Base-by-base conservation (phyloP, 2,888 invertebrate species). In the Sarcophaga caerulescens region DNA sequence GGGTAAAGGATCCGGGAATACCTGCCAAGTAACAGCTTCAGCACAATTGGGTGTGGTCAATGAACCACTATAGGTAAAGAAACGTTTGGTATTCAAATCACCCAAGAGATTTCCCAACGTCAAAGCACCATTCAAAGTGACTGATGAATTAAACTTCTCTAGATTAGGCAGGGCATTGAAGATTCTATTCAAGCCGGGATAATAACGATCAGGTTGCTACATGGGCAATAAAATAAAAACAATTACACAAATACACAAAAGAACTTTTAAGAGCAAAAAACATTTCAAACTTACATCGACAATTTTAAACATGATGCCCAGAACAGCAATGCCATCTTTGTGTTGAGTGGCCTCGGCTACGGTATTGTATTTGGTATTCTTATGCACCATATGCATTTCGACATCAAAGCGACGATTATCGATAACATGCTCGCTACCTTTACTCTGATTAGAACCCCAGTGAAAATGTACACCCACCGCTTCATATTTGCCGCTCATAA, bases 351-450 rank as follows among this genome's bases (percentile, higher is more conserved):
- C 96, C 68, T 93, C 93, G 0, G 90, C 88, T 11, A 94, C 89
- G 70, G 92, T 94, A 0, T 95, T 90, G 89, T 94, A 95, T 82
- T 94, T 95, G 89, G 93, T 94, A 47, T 94, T 94, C 89, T 95
- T 95, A 90, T 95, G 96, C 0, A 96, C 96, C 71, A 96, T 93
- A 90, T 96, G 96, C 88, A 95, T 91, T 91, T 96, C 96, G 74
- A 95, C 91, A 8, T 95, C 94, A 89, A 92, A 94, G 77, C 95
- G 95, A 17, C 77, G 60, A 11, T 75, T 85, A 62, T 91, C 87
- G 14, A 92, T 89, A 17, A 80, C 44, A 59, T 92, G 92, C 47
- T 92, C 92, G 0, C 96, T 95, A 19, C 97, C 97, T 17, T 94
- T 94, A 90, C 95, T 94, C 91, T 95, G 95, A 89, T 94, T 94